Evolutionary conservation across 53 echinoderm and acorn worm genomes (phyloP).

Genomic region (Crossaster papposus): DNA sequence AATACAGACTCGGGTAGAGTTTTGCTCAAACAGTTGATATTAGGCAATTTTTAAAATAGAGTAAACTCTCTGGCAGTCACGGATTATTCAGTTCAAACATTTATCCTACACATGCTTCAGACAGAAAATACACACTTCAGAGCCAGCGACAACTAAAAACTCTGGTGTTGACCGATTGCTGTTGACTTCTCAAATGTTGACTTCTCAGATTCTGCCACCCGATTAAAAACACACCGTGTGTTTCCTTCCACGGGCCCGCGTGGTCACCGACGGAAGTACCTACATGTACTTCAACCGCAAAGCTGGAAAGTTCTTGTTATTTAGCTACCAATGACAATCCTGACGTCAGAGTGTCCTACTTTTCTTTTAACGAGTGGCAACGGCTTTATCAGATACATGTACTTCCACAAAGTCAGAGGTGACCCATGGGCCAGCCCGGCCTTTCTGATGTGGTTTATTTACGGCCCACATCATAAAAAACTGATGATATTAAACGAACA

Average conservation of each 20-base stretch:
- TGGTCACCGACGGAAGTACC: constrained; percentile 37
- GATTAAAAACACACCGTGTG: constrained; percentile 19
- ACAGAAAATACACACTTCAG: background rate
- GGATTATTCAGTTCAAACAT: background rate
- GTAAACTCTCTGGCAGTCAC: background rate
- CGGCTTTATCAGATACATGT: background rate
- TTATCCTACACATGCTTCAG: constrained; percentile 2
- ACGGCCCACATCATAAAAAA: background rate
- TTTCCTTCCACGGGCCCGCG: background rate
- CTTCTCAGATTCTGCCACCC: background rate
- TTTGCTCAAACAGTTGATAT: too few species aligned
- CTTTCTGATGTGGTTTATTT: background rate
- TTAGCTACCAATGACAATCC: background rate
- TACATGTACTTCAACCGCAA: constrained; percentile 25
- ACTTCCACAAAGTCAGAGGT: background rate
- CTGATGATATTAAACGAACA: background rate
- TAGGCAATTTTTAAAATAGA: background rate
- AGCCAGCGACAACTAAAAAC: background rate
- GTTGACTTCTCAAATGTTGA: constrained; percentile 24
- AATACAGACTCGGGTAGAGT: too few species aligned
- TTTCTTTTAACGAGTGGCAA: background rate
- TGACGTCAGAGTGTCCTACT: constrained; percentile 7
- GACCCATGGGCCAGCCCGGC: background rate
- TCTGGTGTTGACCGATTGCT: constrained; percentile 9
- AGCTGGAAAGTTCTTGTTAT: constrained; percentile 8